Evolutionary conservation across 2,113 vertebrate genomes (phyloP), one percentile per base, ranked within the genome.

Genomic region (Corvus hawaiiensis): DNA sequence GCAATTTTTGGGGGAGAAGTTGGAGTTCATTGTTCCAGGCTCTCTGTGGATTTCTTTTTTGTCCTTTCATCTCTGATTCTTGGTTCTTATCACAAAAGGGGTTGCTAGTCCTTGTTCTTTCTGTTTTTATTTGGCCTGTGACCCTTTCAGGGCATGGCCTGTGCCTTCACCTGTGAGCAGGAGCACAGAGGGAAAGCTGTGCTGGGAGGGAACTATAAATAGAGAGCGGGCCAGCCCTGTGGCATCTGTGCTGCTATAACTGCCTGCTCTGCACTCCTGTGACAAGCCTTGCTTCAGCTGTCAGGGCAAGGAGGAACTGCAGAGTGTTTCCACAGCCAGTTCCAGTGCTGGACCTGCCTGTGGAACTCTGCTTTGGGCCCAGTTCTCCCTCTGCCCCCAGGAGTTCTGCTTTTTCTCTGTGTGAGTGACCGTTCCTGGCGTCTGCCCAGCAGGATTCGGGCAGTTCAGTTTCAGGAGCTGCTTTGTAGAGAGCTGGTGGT

Each of bases 211-310:
- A 67, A 0, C 82, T 95, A 96, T 93, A 97, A 95, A 95, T 92
- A 97, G 93, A 2, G 75, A 83, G 62, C n/a, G 83, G 61, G 24
- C 55, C 86, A 81, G 89, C 86, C 80, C 52, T 37, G 76, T 77
- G 95, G 89, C 86, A 87, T 72, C 89, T 8, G 2, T 3, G 39
- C 83, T 55, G 54, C 95, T 95, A 21, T 66, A 92, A 95, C 9
- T 91, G 92, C 96, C 89, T 5, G 3, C 28, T 67, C 37, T 86
- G 83, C 48, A 1, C 92, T 54, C 41, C 67, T 6, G 14, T 80
- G 86, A 81, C 72, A 17, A 73, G 89, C 18, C n/a, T 9, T 52
- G 56, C 71, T 30, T 51, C 90, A 94, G 95, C 95, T 97, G 90
- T 28, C 41, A 10, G 92, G 78, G 44, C 41, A 63, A 56, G 78